A percentile compares a stretch with the other conserved stretches of the same genome.
Evolutionary conservation across 2,797 vertebrate genomes (phyloP).

Genomic region (Rhinichthys osculus): DNA sequence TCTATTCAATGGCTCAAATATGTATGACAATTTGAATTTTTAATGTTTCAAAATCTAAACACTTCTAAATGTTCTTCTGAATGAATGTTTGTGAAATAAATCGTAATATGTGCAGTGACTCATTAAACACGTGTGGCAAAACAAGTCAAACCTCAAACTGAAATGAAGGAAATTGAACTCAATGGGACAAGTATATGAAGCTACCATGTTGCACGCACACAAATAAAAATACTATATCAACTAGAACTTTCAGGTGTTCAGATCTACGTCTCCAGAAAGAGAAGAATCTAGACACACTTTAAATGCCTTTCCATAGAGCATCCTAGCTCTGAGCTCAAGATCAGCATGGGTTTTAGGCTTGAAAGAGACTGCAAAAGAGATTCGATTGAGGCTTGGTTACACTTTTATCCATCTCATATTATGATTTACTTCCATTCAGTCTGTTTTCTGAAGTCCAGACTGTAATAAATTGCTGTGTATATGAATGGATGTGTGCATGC

Average conservation of each 20-base stretch:
- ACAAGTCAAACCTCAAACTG: slow-evolving; percentile 31
- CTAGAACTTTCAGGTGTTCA: not conserved
- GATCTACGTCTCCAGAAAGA: not conserved
- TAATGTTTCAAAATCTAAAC: not conserved
- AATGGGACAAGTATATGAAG: slow-evolving; percentile 20
- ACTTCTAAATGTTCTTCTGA: not conserved
- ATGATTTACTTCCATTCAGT: not conserved
- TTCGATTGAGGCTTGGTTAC: not conserved
- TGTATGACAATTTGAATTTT: slow-evolving; percentile 10
- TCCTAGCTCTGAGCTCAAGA: not conserved
- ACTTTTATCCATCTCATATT: not conserved
- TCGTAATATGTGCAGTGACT: slow-evolving; percentile 4
- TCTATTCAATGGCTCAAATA: slow-evolving; percentile 41
- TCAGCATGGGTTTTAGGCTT: not conserved
- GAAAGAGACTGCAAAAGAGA: not conserved
- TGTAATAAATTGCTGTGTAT: not conserved
- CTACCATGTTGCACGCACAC: slow-evolving; percentile 20
- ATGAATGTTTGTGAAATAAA: slow-evolving; percentile 10
- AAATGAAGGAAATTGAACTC: slow-evolving; percentile 21
- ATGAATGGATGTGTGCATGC: slow-evolving; percentile 14
- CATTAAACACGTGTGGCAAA: slow-evolving; percentile 22
- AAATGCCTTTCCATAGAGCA: not conserved
- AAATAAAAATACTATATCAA: not conserved
- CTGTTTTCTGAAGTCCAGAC: slow-evolving; percentile 11
- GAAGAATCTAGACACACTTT: not conserved